These are phyloP conservation scores for Parazoanthus swiftii DNA, from an alignment of 92 coral and sea anemone species.

Conservation along the genomic window DNA sequence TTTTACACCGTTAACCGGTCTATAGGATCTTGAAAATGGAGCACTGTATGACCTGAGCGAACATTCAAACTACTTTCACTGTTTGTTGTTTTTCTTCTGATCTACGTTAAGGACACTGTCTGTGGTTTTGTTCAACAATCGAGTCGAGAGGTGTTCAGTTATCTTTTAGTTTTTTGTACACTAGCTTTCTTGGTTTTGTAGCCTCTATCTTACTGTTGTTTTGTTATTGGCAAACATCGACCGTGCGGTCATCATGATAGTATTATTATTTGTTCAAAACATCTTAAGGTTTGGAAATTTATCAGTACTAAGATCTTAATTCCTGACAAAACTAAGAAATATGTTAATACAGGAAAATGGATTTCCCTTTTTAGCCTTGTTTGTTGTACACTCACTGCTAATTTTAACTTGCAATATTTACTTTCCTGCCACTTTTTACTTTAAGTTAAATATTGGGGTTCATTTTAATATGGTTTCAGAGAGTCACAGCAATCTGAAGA, in stretches of 20 bases:
- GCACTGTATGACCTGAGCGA: neutral
- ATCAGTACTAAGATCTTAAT: neutral
- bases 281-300: neutral
- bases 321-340: too few species aligned
- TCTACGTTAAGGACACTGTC: too few species aligned
- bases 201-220: neutral
- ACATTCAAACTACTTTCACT: too few species aligned
- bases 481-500: neutral
- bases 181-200: neutral
- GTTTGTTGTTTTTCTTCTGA: neutral
- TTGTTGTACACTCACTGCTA: neutral
- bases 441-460: neutral
- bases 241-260: neutral
- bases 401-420: too few species aligned
- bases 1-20: neutral
- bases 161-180: too few species aligned
- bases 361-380: neutral
- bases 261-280: neutral
- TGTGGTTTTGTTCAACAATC: too few species aligned
- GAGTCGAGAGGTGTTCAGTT: too few species aligned
- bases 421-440: neutral
- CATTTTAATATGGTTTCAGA: neutral
- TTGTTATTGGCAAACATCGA: neutral
- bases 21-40: neutral
- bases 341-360: neutral